Conservation (phyloP, 1,140 invertebrate species). For the Papilio machaon region DNA sequence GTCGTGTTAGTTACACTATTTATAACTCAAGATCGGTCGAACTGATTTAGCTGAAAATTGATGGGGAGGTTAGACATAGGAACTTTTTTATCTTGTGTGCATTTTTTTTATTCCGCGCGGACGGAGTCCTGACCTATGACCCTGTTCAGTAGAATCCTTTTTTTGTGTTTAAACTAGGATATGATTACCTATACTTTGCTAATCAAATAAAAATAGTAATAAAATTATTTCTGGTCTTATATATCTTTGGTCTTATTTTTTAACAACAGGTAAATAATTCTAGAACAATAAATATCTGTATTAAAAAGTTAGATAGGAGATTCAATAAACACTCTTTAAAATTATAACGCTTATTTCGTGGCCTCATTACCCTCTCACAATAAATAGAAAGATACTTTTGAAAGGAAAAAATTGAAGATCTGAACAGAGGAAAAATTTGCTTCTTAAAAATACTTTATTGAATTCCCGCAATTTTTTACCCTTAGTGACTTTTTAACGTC, state of each 20-base stretch:
- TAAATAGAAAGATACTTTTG: constrained; percentile 59
- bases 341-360: constrained; percentile 41
- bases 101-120: no score
- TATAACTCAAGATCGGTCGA: no score
- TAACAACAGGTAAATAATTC: not conserved
- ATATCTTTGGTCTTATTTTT: not conserved
- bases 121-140: no score
- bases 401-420: constrained; percentile 71
- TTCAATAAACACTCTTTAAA: not conserved
- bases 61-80: no score
- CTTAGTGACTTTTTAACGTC: constrained; percentile 28
- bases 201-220: no score
- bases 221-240: no score
- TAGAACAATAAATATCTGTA: not conserved
- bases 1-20: no score
- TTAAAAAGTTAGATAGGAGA: not conserved
- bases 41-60: no score
- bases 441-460: constrained; percentile 54
- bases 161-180: not conserved
- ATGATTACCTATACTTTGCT: no score
- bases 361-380: constrained; percentile 42
- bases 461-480: constrained; percentile 49
- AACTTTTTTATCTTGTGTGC: no score
- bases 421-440: constrained; percentile 59
- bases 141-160: no score